These are phyloP conservation scores for Pristionchus pacificus DNA, from an alignment of 1,140 invertebrate genomes.

Conservation along the genomic window DNA sequence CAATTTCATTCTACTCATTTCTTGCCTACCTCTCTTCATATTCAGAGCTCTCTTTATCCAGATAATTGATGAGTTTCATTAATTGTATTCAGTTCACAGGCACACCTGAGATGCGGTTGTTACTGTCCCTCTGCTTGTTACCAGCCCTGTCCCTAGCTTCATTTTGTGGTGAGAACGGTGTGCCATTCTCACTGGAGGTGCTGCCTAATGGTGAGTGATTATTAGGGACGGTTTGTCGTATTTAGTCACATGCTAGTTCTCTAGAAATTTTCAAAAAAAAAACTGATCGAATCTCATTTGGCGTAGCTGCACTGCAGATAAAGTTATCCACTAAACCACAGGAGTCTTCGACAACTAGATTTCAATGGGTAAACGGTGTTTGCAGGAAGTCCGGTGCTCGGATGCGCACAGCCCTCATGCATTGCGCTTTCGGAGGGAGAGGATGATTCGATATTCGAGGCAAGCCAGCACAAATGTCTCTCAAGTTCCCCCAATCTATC, in stretches of 20 bases:
- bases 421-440: slow-evolving; percentile 41
- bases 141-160: slow-evolving; percentile 34
- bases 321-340: background rate
- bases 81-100: too few relatives aligned
- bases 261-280: background rate
- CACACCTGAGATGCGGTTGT: too few relatives aligned
- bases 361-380: background rate
- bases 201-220: slow-evolving; percentile 31
- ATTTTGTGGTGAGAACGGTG: slow-evolving; percentile 48
- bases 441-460: slow-evolving; percentile 36
- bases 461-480: too few relatives aligned
- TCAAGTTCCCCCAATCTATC: too few relatives aligned
- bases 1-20: too few relatives aligned
- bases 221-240: too few relatives aligned
- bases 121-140: too few relatives aligned
- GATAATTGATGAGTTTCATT: too few relatives aligned
- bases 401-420: slow-evolving; percentile 53
- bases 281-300: slow-evolving; percentile 16
- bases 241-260: too few relatives aligned
- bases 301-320: too few relatives aligned
- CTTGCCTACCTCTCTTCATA: too few relatives aligned
- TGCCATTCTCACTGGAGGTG: slow-evolving; percentile 49
- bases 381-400: slow-evolving; percentile 48
- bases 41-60: too few relatives aligned
- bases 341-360: background rate